phyloP scores from a whole-genome alignment of 2,888 invertebrate genomes.

The Napeogenes inachia region DNA sequence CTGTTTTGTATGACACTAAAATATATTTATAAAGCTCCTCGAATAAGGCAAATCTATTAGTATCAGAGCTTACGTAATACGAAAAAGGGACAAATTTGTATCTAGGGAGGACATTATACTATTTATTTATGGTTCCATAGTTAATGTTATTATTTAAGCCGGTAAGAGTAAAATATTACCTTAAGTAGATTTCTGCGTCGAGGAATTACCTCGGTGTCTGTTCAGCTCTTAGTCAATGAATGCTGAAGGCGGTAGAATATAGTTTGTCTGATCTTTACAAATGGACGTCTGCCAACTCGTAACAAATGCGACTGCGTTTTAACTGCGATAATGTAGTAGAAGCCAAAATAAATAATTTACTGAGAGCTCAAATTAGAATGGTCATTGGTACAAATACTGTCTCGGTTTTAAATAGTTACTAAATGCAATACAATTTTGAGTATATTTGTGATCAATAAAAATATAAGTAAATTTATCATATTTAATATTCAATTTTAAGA shows the following conservation, averaged over 20 bases:
- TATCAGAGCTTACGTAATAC: no score
- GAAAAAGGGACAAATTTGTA: not conserved
- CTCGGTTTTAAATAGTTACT: no score
- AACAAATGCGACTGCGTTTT: slow-evolving; percentile 43
- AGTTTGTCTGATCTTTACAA: slow-evolving; percentile 48
- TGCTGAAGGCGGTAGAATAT: slow-evolving; percentile 18
- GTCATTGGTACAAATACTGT: slow-evolving; percentile 4
- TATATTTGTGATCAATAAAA: no score
- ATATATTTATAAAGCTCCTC: no score
- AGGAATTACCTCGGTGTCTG: slow-evolving; percentile 17
- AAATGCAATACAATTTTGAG: no score
- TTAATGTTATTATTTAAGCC: slow-evolving; percentile 5
- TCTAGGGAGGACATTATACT: not conserved
- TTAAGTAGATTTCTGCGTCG: slow-evolving; percentile 4
- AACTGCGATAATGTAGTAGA: slow-evolving; percentile 44
- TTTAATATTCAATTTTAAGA: no score
- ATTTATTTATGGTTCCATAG: not conserved
- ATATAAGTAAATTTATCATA: no score
- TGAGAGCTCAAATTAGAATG: slow-evolving; percentile 11
- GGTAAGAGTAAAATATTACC: slow-evolving; percentile 3
- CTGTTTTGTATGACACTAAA: no score
- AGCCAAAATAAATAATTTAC: slow-evolving; percentile 36
- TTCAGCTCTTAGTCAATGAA: slow-evolving; percentile 26
- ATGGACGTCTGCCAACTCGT: slow-evolving; percentile 57
- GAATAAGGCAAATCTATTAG: no score